Evolutionary conservation across 1,140 invertebrate genomes (phyloP).

Genomic region (Euura saliciscinereae): DNA sequence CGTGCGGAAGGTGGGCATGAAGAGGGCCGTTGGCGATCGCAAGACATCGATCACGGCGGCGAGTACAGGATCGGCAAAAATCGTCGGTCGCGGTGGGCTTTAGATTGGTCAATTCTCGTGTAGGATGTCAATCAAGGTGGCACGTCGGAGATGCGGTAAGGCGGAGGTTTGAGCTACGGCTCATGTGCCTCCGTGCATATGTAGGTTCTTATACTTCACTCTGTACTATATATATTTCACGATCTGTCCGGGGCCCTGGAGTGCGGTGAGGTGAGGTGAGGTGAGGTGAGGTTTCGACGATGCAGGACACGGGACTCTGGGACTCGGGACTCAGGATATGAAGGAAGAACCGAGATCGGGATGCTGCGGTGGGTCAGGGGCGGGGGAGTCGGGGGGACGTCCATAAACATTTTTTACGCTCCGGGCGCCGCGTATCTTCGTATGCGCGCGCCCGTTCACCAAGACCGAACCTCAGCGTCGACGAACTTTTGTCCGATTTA

Average conservation of each 20-base stretch:
- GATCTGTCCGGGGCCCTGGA: too few species aligned
- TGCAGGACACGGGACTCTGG: too few species aligned
- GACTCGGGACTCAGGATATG: background rate
- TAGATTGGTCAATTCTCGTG: constrained; percentile 2
- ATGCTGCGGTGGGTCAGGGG: background rate
- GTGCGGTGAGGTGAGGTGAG: too few species aligned
- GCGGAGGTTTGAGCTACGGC: too few species aligned
- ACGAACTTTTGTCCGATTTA: background rate
- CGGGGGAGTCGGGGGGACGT: background rate
- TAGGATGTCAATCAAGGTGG: constrained; percentile 1
- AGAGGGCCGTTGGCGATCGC: background rate
- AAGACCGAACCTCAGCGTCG: background rate
- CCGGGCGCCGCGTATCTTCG: background rate
- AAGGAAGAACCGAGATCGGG: background rate
- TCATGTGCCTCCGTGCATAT: too few species aligned
- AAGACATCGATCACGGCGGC: background rate
- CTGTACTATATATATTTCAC: too few species aligned
- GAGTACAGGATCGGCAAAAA: background rate
- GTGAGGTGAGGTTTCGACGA: too few species aligned
- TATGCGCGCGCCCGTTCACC: background rate
- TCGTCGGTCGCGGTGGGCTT: background rate
- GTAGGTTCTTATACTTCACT: too few species aligned
- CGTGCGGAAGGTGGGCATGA: too few species aligned
- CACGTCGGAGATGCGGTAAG: background rate
- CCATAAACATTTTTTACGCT: constrained; percentile 4